Base-by-base conservation (phyloP, 2,888 invertebrate genomes). In the Herminia tarsipennalis region DNA sequence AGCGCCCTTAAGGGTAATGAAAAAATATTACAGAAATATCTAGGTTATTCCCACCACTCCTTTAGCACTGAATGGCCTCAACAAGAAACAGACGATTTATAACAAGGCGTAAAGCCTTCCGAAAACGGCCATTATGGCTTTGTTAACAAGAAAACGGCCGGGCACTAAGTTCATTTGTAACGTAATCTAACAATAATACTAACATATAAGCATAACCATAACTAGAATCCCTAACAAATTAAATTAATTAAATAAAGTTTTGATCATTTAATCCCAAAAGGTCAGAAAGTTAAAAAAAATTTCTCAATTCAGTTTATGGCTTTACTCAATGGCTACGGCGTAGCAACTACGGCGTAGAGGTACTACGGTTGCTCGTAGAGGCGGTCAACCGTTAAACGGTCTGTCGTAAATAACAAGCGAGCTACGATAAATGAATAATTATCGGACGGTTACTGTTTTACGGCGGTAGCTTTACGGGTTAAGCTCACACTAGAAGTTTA, bases 351-450 rank as follows among this genome's bases (percentile, higher is more conserved):
- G 21, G 27, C 36, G 43, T 40, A 37, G 40, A 28, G 46, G 55
- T 56, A 18, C 47, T 71, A 70, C 67, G 59, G 70, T 59, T 54
- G 63, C 62, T 65, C 68, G 72, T 73, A 70, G 75, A 75, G 55
- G 68, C 73, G 66, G 66, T 69, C 67, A 69, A 70, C 73, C 75
- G 70, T 74, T 70, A 75, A 72, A 76, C 62, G 67, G 62, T 59
- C 60, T 66, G 56, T 74, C 76, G 71, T 75, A 77, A 78, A 76
- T 76, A 75, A 76, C 66, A 58, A 51, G 48, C 59, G 58, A 66
- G 68, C 73, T 69, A 73, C 78, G 75, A 78, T 83, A 83, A 81
- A 84, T 83, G 81, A 81, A 83, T 85, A 83, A 83, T 83, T 84
- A 82, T 83, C 81, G 74, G 74, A 72, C 70, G 75, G 76, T 78